phyloP scores from a whole-genome alignment of 1,140 invertebrate species.

The Drosophila melanogaster region DNA sequence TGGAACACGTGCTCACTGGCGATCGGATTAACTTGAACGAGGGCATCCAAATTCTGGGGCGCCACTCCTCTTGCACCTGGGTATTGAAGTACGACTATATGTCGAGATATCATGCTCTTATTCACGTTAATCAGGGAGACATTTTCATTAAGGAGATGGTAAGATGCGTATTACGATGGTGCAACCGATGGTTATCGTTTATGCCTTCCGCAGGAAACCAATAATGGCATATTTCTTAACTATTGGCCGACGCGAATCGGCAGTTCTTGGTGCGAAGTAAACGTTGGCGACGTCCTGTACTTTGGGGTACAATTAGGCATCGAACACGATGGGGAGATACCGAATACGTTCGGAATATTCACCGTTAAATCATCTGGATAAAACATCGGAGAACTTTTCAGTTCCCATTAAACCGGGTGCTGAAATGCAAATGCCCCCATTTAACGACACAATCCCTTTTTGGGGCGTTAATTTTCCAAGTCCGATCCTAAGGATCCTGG shows the following conservation, averaged over 20 bases:
- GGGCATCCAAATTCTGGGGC: background rate
- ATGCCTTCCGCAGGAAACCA: background rate
- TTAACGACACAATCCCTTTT: background rate
- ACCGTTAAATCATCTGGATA: background rate
- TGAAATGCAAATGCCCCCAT: background rate
- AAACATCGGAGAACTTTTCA: background rate
- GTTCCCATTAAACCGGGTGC: background rate
- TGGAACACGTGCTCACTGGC: background rate
- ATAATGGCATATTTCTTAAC: conserved; percentile 1
- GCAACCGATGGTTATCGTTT: background rate
- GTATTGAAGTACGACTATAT: background rate
- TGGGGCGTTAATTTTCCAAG: background rate
- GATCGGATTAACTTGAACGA: background rate
- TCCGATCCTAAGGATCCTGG: background rate
- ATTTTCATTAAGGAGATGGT: background rate
- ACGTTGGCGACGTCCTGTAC: background rate
- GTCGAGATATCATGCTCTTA: background rate
- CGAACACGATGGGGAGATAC: background rate
- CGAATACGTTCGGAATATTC: background rate
- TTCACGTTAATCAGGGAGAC: background rate
- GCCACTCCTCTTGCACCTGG: background rate
- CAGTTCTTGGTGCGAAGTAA: background rate
- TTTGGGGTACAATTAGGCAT: background rate
- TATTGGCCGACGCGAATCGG: conserved; percentile 7
- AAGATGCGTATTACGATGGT: background rate